Percentiles rank a stretch among this genome's conserved stretches.
Conservation (phyloP, 2,888 invertebrate genomes). For the Synergus gifuensis region DNA sequence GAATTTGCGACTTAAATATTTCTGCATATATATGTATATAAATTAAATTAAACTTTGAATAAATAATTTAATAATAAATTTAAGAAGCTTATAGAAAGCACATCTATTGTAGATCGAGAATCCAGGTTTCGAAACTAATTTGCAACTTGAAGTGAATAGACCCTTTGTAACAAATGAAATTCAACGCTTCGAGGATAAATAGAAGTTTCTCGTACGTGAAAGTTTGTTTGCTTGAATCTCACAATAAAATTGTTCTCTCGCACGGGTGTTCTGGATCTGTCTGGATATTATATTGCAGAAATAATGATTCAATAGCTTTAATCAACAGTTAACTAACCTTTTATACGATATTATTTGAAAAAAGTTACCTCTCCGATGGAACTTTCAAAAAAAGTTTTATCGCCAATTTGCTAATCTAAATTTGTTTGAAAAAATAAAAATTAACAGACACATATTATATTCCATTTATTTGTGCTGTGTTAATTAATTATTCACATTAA, state of each 20-base stretch:
- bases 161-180: conserved; percentile 24
- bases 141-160: conserved; percentile 17
- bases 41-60: too few relatives aligned
- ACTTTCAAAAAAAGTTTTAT: background rate
- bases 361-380: background rate
- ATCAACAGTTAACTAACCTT: conserved; percentile 5
- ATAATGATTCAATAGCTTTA: conserved; percentile 23
- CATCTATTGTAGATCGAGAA: background rate
- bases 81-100: background rate
- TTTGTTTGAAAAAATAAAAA: background rate
- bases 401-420: background rate
- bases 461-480: background rate
- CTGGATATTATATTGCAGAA: background rate
- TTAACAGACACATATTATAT: background rate
- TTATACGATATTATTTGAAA: background rate
- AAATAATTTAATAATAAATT: background rate
- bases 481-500: background rate
- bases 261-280: background rate
- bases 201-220: conserved; percentile 34
- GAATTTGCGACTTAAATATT: background rate
- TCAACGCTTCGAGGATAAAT: conserved; percentile 17
- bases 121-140: conserved; percentile 29
- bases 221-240: conserved; percentile 27
- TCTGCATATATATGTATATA: background rate
- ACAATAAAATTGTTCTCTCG: conserved; percentile 22